Evolutionary conservation across 2,113 vertebrate genomes (phyloP), one percentile per base, ranked within the genome.

Genomic region (Mesitornis unicolor): DNA sequence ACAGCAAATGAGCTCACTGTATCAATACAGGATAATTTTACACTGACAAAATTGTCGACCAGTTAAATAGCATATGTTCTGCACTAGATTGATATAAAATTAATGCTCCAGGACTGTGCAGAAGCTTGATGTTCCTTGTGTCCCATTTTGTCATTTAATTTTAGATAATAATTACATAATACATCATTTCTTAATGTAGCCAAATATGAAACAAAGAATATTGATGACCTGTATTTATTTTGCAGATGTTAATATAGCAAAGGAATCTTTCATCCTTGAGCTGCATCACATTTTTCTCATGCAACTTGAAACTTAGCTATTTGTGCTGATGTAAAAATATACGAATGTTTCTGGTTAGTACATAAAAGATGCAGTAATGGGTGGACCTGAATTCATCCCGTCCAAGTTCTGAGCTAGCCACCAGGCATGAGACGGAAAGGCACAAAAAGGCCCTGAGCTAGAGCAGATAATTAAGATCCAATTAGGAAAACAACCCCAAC

Each of bases 141-240:
- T 60, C 87, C 29, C 71, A 67, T 95, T 97, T 90, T 95, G 57
- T 90, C 63, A 88, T 82, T 96, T 95, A 93, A 96, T 91, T 94
- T 69, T 80, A 89, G 69, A 91, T 89, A 91, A 89, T 88, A 97
- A 95, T 96, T 96, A 93, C 25, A 61, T 48, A 96, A 93, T 89
- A 79, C 7, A 89, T 88, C 59, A 97, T 84, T 89, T 85, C 79
- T 93, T 95, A 88, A 95, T 50, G 54, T n/a, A 96, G 64, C n/a
- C 57, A 94, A 94, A 82, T 90, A 38, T 11, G 33, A 96, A 93
- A 88, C 56, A 83, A 78, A 96, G 51, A 96, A 95, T 91, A 95
- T 51, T 89, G 81, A 91, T 92, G 53, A 87, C n/a, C 53, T 79
- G 33, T 25, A 79, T 94, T 96, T 96, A 64, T 82, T 93, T 94